A percentile compares a stretch with the other conserved stretches of the same genome.
phyloP scores from a whole-genome alignment of 2,888 invertebrate genomes.

The Eilema depressum region DNA sequence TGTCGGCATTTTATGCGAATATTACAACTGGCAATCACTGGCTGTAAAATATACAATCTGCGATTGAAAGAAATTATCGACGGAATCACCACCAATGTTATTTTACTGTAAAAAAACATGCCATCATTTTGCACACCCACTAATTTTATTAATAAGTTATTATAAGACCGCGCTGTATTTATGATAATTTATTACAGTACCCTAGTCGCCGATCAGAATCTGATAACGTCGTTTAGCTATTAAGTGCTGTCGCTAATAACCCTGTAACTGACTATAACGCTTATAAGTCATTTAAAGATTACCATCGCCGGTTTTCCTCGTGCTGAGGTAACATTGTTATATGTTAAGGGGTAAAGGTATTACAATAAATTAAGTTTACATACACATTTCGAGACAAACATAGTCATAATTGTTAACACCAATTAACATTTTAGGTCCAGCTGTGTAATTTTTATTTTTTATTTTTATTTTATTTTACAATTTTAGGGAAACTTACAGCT shows the following conservation, averaged over 20 bases:
- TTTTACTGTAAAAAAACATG: not conserved
- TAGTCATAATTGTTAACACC: not conserved
- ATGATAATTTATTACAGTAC: constrained; percentile 54
- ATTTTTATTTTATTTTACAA: no score
- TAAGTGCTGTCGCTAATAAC: constrained; percentile 51
- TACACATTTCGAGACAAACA: not conserved
- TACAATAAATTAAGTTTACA: constrained; percentile 25
- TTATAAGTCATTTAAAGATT: constrained; percentile 52
- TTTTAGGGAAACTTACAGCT: no score
- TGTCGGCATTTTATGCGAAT: no score
- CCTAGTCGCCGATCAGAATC: constrained; percentile 43
- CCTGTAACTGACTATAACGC: constrained; percentile 41
- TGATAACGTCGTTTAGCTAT: constrained; percentile 56
- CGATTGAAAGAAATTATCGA: no score
- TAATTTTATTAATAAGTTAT: constrained; percentile 2
- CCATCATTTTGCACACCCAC: not conserved
- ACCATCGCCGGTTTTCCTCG: constrained; percentile 37
- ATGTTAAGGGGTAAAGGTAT: constrained; percentile 27
- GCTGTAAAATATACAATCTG: no score
- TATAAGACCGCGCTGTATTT: constrained; percentile 38
- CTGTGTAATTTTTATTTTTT: no score
- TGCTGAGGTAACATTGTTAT: constrained; percentile 26
- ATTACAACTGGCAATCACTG: no score
- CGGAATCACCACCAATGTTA: not conserved
- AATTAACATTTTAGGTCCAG: no score